These are phyloP conservation scores for Arenaria interpres DNA, from an alignment of 2,113 vertebrate genomes.

Conservation along the genomic window DNA sequence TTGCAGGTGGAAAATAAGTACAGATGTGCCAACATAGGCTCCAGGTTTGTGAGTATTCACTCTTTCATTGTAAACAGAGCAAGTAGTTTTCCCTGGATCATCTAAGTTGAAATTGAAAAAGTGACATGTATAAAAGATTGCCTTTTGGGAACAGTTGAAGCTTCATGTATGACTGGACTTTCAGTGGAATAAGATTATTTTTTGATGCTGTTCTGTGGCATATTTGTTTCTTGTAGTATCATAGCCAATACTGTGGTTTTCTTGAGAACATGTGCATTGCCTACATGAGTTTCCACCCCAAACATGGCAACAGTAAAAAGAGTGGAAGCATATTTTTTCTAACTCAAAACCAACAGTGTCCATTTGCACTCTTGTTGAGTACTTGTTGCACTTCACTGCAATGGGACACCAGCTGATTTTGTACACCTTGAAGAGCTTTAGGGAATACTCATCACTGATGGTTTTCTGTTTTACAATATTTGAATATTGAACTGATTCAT, in stretches of 20 bases:
- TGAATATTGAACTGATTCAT: not conserved
- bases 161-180: not conserved
- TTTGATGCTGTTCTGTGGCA: not conserved
- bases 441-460: not conserved
- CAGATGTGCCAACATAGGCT: not conserved
- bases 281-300: not conserved
- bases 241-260: not conserved
- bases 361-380: not conserved
- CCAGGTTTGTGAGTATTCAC: not conserved
- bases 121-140: not conserved
- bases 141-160: not conserved
- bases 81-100: not conserved
- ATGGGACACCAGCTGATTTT: not conserved
- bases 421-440: not conserved
- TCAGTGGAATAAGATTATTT: not conserved
- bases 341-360: not conserved
- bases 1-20: not conserved
- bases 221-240: not conserved
- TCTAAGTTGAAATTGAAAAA: not conserved
- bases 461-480: not conserved
- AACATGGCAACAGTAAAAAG: not conserved
- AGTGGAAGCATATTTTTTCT: not conserved
- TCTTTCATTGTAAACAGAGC: not conserved
- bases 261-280: not conserved
- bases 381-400: fast-evolving